phyloP scores from a whole-genome alignment of 2,797 vertebrate genomes.

The Anguilla obscura region DNA sequence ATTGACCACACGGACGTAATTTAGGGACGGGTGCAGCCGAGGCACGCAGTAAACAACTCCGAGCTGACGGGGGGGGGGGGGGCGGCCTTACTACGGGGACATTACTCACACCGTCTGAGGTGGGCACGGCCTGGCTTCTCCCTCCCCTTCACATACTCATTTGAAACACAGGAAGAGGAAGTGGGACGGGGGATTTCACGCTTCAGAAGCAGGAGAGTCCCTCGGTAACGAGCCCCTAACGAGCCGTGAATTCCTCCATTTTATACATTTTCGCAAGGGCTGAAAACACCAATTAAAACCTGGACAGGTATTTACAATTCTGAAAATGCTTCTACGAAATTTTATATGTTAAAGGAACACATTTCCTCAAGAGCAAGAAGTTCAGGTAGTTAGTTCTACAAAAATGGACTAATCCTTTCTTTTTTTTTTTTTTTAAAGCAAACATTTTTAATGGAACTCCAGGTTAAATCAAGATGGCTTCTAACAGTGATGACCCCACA shows the following conservation, averaged over 20 bases:
- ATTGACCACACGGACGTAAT: slow-evolving; percentile 60
- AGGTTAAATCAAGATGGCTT: neutral
- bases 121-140: slow-evolving; percentile 39
- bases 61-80: slow-evolving; percentile 51
- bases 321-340: neutral
- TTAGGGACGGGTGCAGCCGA: slow-evolving; percentile 56
- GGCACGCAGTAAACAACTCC: slow-evolving; percentile 61
- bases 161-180: neutral
- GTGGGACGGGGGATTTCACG: neutral
- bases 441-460: neutral
- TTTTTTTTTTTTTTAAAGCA: neutral
- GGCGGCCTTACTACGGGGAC: slow-evolving; percentile 52
- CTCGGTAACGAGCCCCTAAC: neutral
- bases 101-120: slow-evolving; percentile 59
- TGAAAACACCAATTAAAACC: neutral
- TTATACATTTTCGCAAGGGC: neutral
- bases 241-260: neutral
- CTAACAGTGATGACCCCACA: neutral
- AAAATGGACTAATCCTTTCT: neutral
- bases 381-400: neutral
- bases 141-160: neutral
- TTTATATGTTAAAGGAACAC: neutral
- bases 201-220: neutral
- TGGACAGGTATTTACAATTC: neutral
- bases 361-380: neutral